Evolutionary conservation across 92 coral and sea anemone genomes (phyloP), one percentile per base, ranked within the genome.

Genomic region (Phymanthus crucifer): DNA sequence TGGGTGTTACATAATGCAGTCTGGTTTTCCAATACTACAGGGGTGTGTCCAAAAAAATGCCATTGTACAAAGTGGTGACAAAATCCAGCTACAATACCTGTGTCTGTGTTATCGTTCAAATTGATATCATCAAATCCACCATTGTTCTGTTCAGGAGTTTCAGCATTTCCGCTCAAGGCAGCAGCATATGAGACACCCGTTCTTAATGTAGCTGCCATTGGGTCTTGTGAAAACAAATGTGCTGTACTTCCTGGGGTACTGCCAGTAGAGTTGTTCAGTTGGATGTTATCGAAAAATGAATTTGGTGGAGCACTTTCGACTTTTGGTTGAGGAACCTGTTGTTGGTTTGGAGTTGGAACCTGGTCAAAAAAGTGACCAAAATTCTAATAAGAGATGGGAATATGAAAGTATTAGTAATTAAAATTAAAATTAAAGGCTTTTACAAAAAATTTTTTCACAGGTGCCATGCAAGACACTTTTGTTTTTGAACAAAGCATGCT

Each of bases 101-200:
- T 12, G 17, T 69, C 47, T 38, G 12, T 14, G 27, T 69, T 69
- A 69, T 69, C 73, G 18, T 34, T 69, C 9, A 69, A 69, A 34
- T 54, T 65, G 5, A 77, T 77, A 33, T 77, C 81, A 37, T 77
- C 81, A 77, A 77, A 77, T 38, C 48, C 72, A 23, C 35, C 37
- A n/a, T 32, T 19, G 27, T 34, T 32, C 24, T 27, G 19, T 37
- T 77, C 56, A 0, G 61, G 34, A 35, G 50, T 24, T 38, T 65
- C 48, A 23, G 27, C 6, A 8, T 35, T 32, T n/a, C 81, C 81
- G 65, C 72, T 77, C 81, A 77, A 34, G 1, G 61, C 81, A 61
- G 81, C 81, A 77, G 81, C 81, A 77, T 77, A 77, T 19, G 81
- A 77, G 10, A 77, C 3, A 16, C 81, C 81, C 24, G 73, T 35